Evolutionary conservation across 2,113 vertebrate genomes (phyloP).

Genomic region (Morone saxatilis): DNA sequence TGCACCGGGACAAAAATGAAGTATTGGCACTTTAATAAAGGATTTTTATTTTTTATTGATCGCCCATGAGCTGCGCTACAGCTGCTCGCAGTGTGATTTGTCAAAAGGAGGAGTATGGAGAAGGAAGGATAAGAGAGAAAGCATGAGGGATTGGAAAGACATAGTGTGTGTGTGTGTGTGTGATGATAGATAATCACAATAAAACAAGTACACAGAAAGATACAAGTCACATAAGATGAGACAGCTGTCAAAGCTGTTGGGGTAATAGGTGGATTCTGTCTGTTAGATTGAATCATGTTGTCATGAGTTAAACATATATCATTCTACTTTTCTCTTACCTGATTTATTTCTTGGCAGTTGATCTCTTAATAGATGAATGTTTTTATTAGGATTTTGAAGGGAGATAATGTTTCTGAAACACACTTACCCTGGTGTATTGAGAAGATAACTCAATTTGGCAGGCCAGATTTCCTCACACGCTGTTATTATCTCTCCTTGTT

Average conservation of each 20-base stretch:
- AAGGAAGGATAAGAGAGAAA: neutral
- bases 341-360: neutral
- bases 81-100: conserved; percentile 35
- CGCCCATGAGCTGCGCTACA: neutral
- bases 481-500: neutral
- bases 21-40: conserved; percentile 83
- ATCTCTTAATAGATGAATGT: conserved; percentile 8
- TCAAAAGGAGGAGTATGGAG: conserved; percentile 18
- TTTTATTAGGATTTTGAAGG: neutral
- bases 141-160: neutral
- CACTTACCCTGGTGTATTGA: neutral
- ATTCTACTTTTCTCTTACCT: neutral
- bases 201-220: conserved; percentile 19
- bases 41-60: conserved; percentile 77
- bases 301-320: neutral
- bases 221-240: conserved; percentile 18
- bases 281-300: neutral
- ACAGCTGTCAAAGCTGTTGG: conserved; percentile 1
- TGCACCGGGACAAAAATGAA: conserved; percentile 61
- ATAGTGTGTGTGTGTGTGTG: neutral
- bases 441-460: conserved; percentile 25
- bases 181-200: conserved; percentile 42
- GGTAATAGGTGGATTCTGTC: neutral
- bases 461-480: neutral
- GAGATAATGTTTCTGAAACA: conserved; percentile 20